A percentile compares a stretch with the other conserved stretches of the same genome.
Evolutionary conservation across 2,888 invertebrate species (phyloP).

Genomic region (Drosophila putrida): DNA sequence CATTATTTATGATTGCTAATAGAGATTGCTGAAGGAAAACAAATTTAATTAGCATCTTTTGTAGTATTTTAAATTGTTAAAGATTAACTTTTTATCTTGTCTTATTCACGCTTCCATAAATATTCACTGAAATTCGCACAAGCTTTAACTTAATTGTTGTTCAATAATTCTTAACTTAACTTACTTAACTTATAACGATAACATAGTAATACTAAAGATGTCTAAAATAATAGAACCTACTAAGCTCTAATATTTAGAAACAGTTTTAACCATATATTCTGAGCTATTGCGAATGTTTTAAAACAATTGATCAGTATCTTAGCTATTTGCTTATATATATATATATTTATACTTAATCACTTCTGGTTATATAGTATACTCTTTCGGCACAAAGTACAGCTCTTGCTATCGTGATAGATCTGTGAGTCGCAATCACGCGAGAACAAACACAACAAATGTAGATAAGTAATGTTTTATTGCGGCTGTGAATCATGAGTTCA

Average conservation of each 20-base stretch:
- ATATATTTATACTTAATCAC: background rate
- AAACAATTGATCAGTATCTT: background rate
- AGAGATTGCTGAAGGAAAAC: too few relatives aligned
- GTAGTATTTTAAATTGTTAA: too few relatives aligned
- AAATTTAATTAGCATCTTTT: too few relatives aligned
- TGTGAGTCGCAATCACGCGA: conserved; percentile 14
- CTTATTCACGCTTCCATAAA: too few relatives aligned
- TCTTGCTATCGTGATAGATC: conserved; percentile 14
- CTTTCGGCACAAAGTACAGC: conserved; percentile 21
- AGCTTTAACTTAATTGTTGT: too few relatives aligned
- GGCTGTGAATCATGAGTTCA: conserved; percentile 18
- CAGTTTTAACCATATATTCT: background rate
- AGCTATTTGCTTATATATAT: background rate
- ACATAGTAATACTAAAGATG: too few relatives aligned
- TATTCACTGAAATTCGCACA: too few relatives aligned
- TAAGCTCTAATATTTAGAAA: background rate
- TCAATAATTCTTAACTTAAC: too few relatives aligned
- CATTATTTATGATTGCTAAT: too few relatives aligned
- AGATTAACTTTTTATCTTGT: too few relatives aligned
- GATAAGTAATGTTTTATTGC: conserved; percentile 34
- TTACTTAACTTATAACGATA: too few relatives aligned
- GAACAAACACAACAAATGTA: conserved; percentile 22
- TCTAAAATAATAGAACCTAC: too few relatives aligned
- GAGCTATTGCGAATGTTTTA: background rate
- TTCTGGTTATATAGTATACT: background rate